A percentile compares a stretch with the other conserved stretches of the same genome.
phyloP scores from a whole-genome alignment of 2,888 invertebrate genomes.

The Lithophane leautieri region DNA sequence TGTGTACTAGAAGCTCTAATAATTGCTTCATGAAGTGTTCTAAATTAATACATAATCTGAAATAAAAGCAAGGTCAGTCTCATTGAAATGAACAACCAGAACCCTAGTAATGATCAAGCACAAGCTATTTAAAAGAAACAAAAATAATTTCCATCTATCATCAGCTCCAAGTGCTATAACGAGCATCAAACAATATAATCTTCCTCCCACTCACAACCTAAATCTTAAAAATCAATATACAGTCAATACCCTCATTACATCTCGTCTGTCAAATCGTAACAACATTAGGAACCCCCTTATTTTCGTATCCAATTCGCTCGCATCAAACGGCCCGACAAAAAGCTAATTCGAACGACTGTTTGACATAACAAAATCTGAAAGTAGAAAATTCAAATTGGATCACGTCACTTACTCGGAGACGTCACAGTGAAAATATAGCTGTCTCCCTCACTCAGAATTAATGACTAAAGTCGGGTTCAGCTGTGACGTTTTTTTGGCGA shows the following conservation, averaged over 20 bases:
- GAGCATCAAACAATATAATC: neutral
- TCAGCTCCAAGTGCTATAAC: neutral
- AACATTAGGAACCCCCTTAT: constrained; percentile 63
- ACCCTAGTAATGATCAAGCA: neutral
- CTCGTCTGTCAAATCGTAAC: constrained; percentile 64
- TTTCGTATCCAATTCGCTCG: constrained; percentile 67
- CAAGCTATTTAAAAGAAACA: neutral
- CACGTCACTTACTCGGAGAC: constrained; percentile 75
- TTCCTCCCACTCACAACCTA: neutral
- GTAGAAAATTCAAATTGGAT: constrained; percentile 86
- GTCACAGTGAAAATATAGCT: constrained; percentile 66
- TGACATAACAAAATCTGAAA: constrained; percentile 86
- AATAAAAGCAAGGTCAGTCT: neutral
- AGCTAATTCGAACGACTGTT: constrained; percentile 78
- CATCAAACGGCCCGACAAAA: constrained; percentile 69
- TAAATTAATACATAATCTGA: neutral
- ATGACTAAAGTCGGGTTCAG: constrained; percentile 55
- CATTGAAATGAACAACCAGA: neutral
- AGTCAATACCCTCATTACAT: constrained; percentile 59
- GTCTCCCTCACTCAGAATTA: constrained; percentile 68
- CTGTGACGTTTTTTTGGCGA: constrained; percentile 46
- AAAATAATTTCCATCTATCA: constrained; percentile 10
- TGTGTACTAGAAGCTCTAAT: neutral
- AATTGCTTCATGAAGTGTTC: neutral
- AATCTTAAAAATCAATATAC: constrained; percentile 57